Base-by-base conservation (phyloP, 2,888 invertebrate species). In the Graphium colonna region DNA sequence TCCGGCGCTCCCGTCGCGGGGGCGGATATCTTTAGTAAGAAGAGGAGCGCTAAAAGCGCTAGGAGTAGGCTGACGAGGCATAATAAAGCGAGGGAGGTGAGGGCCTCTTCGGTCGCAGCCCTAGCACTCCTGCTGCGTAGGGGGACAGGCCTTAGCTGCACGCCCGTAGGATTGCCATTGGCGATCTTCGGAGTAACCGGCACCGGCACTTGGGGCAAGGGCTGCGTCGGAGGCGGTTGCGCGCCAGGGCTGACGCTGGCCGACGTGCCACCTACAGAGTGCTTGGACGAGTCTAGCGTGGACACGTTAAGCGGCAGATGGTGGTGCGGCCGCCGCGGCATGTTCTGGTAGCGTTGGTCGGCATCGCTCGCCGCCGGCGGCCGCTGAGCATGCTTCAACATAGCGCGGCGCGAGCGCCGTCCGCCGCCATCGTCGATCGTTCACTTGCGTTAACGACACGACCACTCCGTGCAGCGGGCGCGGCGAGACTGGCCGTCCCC, bases 51-150 rank as follows among this genome's bases (percentile, higher is more conserved):
- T 54, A 97, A 89, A 65, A 96, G 84, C 9, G 96, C 96, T 64
- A 97, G 89, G 46, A 97, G 86, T 45, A 97, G 85, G 54, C 97
- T 96, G 64, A 97, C 95, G 63, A 97, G 91, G 73, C 97, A 97
- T 63, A 97, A 82, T 43, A 97, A 82, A 16, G 96, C 97, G 60
- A 97, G 87, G 55, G 96, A 96, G 48, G 96, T 95, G 53, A 97
- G 89, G 78, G 95, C 95, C 82, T 96, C 96, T 66, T 90, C 90
- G 0, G 89, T 88, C 0, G 84, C 84, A 1, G 86, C 86, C 58
- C 86, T 71, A 56, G 73, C 71, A 60, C 78, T 79, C 41, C 81
- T 73, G 31, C 75, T 74, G 64, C 89, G 81, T 58, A 79, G 65
- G 57, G 82, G 52, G 57, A 72, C 66, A 56, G 74, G 74, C 60